Conservation (phyloP, 2,888 invertebrate genomes). For the Sinohyriopsis cumingii region DNA sequence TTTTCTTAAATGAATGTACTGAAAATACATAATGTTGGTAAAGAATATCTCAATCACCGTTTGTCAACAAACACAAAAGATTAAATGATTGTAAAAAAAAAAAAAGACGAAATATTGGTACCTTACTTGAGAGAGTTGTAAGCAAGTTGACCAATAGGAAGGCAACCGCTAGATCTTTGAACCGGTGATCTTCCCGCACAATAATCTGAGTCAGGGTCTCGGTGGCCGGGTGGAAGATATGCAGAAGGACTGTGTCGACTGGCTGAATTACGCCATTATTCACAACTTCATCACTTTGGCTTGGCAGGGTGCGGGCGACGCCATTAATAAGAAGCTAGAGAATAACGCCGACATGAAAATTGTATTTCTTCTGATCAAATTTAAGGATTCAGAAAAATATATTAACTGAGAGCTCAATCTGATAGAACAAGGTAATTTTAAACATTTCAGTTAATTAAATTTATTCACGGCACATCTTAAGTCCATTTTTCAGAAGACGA, state of each 20-base stretch:
- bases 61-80: background rate
- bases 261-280: slow-evolving; percentile 48
- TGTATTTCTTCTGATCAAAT: too few species aligned
- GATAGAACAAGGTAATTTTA: too few species aligned
- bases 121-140: slow-evolving; percentile 19
- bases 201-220: background rate
- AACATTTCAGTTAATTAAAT: too few species aligned
- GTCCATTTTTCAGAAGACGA: too few species aligned
- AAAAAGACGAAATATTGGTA: slow-evolving; percentile 5
- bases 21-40: too few species aligned
- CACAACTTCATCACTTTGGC: slow-evolving; percentile 27
- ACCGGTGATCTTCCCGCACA: slow-evolving; percentile 13
- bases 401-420: too few species aligned
- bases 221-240: slow-evolving; percentile 9
- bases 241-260: slow-evolving; percentile 36
- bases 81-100: too few species aligned
- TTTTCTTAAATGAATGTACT: too few species aligned
- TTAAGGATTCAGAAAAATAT: too few species aligned
- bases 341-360: too few species aligned
- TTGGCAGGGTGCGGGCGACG: slow-evolving; percentile 3
- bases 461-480: too few species aligned
- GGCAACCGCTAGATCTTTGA: slow-evolving; percentile 21
- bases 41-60: too few species aligned
- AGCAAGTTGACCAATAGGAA: slow-evolving; percentile 16
- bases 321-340: background rate